Percentiles rank a stretch among this genome's conserved stretches.
Conservation (phyloP, 2,888 invertebrate species). For the Trichopria drosophilae region DNA sequence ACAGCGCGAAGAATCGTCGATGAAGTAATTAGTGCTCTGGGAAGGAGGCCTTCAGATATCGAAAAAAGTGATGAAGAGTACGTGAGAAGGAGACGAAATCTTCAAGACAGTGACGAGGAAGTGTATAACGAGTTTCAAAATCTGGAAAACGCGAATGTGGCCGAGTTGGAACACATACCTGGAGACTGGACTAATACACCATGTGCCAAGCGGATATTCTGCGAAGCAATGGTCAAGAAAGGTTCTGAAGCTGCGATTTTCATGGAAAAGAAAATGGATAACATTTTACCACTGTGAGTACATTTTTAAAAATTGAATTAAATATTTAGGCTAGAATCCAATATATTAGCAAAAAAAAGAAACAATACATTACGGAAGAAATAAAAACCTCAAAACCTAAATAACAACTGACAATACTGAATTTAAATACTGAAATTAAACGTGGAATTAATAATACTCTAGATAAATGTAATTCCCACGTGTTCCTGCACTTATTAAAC, state of each 20-base stretch:
- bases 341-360: background rate
- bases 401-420: too few species aligned
- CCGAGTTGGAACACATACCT: slow-evolving; percentile 47
- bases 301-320: background rate
- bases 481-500: too few species aligned
- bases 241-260: slow-evolving; percentile 70
- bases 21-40: slow-evolving; percentile 3
- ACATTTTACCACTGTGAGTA: slow-evolving; percentile 74
- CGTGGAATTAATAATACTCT: background rate
- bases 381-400: too few species aligned
- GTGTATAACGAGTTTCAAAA: slow-evolving; percentile 49
- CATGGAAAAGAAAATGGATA: slow-evolving; percentile 82
- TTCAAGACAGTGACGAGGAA: slow-evolving; percentile 41
- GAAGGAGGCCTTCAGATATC: background rate
- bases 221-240: slow-evolving; percentile 73
- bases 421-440: background rate
- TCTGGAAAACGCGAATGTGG: slow-evolving; percentile 50
- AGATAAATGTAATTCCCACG: too few species aligned
- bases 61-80: background rate
- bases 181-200: slow-evolving; percentile 74
- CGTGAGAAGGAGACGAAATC: slow-evolving; percentile 37
- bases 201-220: slow-evolving; percentile 77
- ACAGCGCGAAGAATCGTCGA: slow-evolving; percentile 23
- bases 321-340: background rate
- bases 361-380: too few species aligned